Base-by-base conservation (phyloP, 2,113 vertebrate genomes). In the Engraulis encrasicolus region DNA sequence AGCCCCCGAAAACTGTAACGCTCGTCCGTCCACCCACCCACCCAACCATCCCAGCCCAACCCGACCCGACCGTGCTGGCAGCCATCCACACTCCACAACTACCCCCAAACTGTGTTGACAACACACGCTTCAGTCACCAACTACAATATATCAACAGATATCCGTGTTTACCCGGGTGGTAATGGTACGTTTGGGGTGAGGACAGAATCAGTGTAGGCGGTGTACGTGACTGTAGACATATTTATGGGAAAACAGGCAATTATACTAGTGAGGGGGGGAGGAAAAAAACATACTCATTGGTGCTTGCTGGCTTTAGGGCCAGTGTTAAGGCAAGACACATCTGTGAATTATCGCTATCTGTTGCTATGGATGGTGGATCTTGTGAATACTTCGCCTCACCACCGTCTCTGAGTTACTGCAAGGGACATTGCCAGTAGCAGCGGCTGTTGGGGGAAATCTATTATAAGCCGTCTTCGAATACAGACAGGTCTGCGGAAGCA, bases 51-150 rank as follows among this genome's bases (percentile, higher is more conserved):
- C n/a, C n/a, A n/a, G n/a, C n/a, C 66, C 66, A 34, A 74, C 9
- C 12, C 66, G 12, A 74, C 66, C 66, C 66, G 34, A 23, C 66
- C 27, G 0, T 12, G 18, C 66, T 74, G 66, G 66, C 66, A 34
- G 27, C 66, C 23, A 34, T 74, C 66, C 66, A 74, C 31, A 34
- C 66, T 34, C n/a, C n/a, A n/a, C n/a, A 34, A 74, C 66, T 31
- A 36, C 66, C 12, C n/a, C 66, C 9, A 71, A 23, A 58, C n/a
- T 34, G 66, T 74, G 66, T 74, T 74, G 66, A 74, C 66, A 74
- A 74, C 66, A 74, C 27, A 74, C 11, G 27, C 66, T 74, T 74
- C 27, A 74, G 66, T 74, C 66, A 74, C 23, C 15, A 74, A 74
- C 12, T 74, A 74, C 66, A 74, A 74, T 74, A 74, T 74, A 31